phyloP scores from a whole-genome alignment of 2,113 vertebrate genomes.

The Azemiops feae region DNA sequence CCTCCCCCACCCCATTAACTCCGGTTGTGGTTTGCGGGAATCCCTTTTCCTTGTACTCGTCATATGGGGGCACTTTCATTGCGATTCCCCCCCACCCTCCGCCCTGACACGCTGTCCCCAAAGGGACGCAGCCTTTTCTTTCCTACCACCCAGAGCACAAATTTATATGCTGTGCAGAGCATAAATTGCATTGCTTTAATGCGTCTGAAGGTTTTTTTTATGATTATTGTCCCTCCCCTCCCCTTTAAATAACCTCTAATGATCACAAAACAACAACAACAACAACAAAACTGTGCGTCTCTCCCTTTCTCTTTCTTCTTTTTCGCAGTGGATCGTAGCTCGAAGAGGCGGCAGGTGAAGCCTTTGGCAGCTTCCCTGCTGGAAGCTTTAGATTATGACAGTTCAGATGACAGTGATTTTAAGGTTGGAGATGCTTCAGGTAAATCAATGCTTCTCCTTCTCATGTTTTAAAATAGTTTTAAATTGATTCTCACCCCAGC shows the following conservation, averaged over 20 bases:
- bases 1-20: no score
- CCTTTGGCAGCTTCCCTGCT: slow-evolving; percentile 94
- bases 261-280: background rate
- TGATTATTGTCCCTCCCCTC: background rate
- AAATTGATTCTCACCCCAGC: background rate
- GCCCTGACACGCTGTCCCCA: background rate
- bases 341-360: slow-evolving; percentile 97
- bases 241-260: background rate
- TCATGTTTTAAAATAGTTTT: background rate
- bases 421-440: slow-evolving; percentile 98
- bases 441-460: slow-evolving; percentile 67
- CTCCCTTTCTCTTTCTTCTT: slow-evolving; percentile 25
- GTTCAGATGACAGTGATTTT: slow-evolving; percentile 99
- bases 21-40: background rate
- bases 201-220: background rate
- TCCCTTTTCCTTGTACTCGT: background rate
- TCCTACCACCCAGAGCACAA: background rate
- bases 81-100: background rate
- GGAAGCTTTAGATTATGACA: slow-evolving; percentile 98
- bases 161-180: no score
- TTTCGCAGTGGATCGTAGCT: slow-evolving; percentile 89
- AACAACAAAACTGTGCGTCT: background rate
- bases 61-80: background rate
- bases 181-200: background rate
- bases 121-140: background rate